Base-by-base conservation (phyloP, 2,113 vertebrate genomes). In the Cairina moschata region DNA sequence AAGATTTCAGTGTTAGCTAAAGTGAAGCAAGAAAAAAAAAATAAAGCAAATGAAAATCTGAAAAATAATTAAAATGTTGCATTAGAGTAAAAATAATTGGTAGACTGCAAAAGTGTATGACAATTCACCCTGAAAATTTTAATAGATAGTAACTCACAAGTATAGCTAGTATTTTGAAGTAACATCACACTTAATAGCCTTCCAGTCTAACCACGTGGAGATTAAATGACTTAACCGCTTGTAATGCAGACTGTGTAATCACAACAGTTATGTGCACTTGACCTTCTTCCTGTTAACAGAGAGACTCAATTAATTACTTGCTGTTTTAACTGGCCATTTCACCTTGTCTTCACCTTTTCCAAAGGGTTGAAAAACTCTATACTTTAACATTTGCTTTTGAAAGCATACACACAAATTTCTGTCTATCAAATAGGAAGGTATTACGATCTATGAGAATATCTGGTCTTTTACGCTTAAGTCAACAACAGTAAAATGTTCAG, bases 291-390 rank as follows among this genome's bases (percentile, higher is more conserved):
- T 98, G 96, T 97, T 98, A 98, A 98, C 96, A 97, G 93, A 93
- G 95, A 97, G 75, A 97, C 96, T 98, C 96, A 97, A 97, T 98
- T 98, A 98, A 98, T 98, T 98, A 97, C 96, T 97, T 97, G 97
- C 86, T 97, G 95, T 97, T 98, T 96, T 96, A 96, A 95, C 92
- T 1, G 26, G 83, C 78, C 88, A 83, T 95, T 98, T 97, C 91
- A 95, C 96, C 96, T 96, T 93, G 95, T 82, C 83, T 91, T 96
- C 87, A 91, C 94, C 92, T 98, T 93, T 88, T 88, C 87, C 62
- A 65, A 97, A 96, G 80, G 71, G 84, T 10, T 93, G 88, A 95
- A 94, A 97, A 88, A 85, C 86, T 97, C 94, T 90, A 82, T 89
- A 96, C 75, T 82, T 97, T 95, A 95, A 97, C 95, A 96, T 98